A percentile compares a stretch with the other conserved stretches of the same genome.
Evolutionary conservation across 1,140 invertebrate species (phyloP).

Genomic region (Drosophila littoralis): DNA sequence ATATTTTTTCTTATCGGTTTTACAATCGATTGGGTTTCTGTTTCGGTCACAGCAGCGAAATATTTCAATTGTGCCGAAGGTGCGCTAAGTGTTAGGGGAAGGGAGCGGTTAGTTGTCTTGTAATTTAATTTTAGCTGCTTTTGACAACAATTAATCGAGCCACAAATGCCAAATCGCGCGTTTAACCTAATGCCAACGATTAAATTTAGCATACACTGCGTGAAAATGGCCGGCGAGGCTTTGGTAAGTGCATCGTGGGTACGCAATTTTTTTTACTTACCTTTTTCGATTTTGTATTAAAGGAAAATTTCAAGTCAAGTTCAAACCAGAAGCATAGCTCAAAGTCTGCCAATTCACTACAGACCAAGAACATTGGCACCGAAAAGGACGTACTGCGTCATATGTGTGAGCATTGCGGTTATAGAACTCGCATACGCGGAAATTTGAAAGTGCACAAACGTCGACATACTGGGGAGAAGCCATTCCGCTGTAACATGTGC

Average conservation of each 20-base stretch:
- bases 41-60: not conserved
- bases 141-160: conserved; percentile 73
- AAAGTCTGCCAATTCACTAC: not conserved
- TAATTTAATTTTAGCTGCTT: conserved; percentile 67
- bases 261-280: not conserved
- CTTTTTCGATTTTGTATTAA: not conserved
- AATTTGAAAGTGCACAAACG: conserved; percentile 86
- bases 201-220: conserved; percentile 66
- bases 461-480: conserved; percentile 91
- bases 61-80: not conserved
- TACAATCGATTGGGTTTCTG: not conserved
- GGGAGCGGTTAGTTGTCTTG: conserved; percentile 1
- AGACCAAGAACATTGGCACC: not conserved
- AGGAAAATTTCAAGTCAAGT: not conserved
- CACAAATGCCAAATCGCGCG: conserved; percentile 46
- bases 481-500: conserved; percentile 88
- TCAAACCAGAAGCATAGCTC: not conserved
- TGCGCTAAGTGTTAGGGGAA: not conserved
- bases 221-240: conserved; percentile 43
- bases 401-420: conserved; percentile 71
- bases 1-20: not conserved
- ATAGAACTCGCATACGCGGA: conserved; percentile 55
- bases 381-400: conserved; percentile 39
- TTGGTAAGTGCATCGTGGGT: conserved; percentile 13
- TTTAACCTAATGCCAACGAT: conserved; percentile 72